These are phyloP conservation scores for Nannoperca australis DNA, from an alignment of 2,797 vertebrate genomes.

Conservation along the genomic window DNA sequence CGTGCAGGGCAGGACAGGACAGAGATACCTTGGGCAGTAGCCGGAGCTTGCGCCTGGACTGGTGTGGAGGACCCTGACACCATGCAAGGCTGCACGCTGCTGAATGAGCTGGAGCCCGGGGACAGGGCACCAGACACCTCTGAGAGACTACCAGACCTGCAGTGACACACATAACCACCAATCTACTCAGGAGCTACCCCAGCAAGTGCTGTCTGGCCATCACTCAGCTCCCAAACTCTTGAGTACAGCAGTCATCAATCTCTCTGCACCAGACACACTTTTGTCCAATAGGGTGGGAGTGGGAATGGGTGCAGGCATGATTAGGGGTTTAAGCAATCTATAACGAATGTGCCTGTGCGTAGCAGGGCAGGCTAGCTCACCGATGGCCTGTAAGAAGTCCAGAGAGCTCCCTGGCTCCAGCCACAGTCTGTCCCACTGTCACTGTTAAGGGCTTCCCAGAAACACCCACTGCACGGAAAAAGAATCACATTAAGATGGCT, in stretches of 20 bases:
- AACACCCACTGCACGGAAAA: constrained; percentile 66
- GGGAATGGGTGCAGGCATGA: constrained; percentile 49
- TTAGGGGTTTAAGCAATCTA: constrained; percentile 36
- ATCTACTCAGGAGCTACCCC: constrained; percentile 79
- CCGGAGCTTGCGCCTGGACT: constrained; percentile 85
- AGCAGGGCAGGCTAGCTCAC: constrained; percentile 78
- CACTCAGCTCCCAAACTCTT: constrained; percentile 59
- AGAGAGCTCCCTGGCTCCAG: constrained; percentile 90
- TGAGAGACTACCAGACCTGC: constrained; percentile 85
- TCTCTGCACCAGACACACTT: constrained; percentile 67
- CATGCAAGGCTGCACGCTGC: constrained; percentile 90
- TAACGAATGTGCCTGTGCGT: constrained; percentile 35
- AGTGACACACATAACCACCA: constrained; percentile 85
- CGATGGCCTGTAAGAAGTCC: constrained; percentile 91
- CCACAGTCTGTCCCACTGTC: constrained; percentile 85
- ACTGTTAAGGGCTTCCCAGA: constrained; percentile 89
- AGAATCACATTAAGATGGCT: constrained; percentile 4
- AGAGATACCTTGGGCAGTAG: constrained; percentile 86
- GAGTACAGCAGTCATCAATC: constrained; percentile 63
- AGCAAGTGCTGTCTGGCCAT: constrained; percentile 69
- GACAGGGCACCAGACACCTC: constrained; percentile 86
- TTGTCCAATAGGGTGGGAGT: constrained; percentile 44
- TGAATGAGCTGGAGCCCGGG: constrained; percentile 88
- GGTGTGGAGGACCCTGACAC: constrained; percentile 85
- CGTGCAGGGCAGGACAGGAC: constrained; percentile 77